A percentile compares a stretch with the other conserved stretches of the same genome.
Conservation (phyloP, 2,113 vertebrate species). For the Cottus gobio region DNA sequence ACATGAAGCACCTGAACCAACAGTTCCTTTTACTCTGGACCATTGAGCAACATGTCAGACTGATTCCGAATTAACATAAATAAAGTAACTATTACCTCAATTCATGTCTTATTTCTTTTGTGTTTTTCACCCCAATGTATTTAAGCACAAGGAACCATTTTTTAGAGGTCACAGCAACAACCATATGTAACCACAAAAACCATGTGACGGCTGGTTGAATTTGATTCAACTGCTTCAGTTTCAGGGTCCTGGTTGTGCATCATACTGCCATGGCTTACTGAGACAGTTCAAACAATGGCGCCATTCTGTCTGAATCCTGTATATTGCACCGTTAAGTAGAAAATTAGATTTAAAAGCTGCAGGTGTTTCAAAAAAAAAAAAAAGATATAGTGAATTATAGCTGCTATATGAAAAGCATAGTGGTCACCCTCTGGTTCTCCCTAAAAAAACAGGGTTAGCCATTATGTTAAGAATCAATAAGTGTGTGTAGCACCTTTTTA, state of each 20-base stretch:
- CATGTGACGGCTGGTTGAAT: background rate
- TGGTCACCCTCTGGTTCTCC: too few relatives aligned
- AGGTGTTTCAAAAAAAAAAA: too few relatives aligned
- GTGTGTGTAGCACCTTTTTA: background rate
- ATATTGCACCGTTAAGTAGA: too few relatives aligned
- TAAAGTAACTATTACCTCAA: constrained; percentile 70
- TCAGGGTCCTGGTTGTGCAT: background rate
- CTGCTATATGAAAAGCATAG: too few relatives aligned
- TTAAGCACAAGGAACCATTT: background rate
- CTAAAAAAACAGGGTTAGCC: too few relatives aligned
- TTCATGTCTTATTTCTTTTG: constrained; percentile 23
- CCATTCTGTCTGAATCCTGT: too few relatives aligned
- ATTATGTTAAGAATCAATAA: too few relatives aligned
- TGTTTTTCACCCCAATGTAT: background rate
- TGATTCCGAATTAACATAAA: constrained; percentile 65
- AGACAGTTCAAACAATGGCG: too few relatives aligned
- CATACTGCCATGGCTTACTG: background rate
- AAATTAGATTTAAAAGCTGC: too few relatives aligned
- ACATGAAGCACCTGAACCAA: constrained; percentile 58
- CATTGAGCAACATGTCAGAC: constrained; percentile 69
- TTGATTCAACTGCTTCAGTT: background rate
- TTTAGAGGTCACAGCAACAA: background rate
- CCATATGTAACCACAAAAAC: background rate
- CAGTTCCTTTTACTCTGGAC: constrained; percentile 64
- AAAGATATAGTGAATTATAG: too few relatives aligned